phyloP scores from a whole-genome alignment of 2,888 invertebrate genomes.

The Biston stratarius region DNA sequence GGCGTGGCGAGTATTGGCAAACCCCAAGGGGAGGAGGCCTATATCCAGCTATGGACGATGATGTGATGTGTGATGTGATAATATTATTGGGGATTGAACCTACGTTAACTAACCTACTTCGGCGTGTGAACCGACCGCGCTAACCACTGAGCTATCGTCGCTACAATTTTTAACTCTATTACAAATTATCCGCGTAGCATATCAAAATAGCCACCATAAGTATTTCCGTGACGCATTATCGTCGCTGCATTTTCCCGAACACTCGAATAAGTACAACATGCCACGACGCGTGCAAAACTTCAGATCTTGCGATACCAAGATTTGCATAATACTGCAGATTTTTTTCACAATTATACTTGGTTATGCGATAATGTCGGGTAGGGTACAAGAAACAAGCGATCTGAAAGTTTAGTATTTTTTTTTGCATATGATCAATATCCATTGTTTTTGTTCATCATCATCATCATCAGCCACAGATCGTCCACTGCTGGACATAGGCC shows the following conservation, averaged over 20 bases:
- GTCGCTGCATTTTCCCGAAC: slow-evolving; percentile 48
- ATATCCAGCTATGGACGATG: too few species aligned
- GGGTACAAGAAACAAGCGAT: slow-evolving; percentile 47
- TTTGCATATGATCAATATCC: background rate
- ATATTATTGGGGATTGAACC: too few species aligned
- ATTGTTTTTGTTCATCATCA: too few species aligned
- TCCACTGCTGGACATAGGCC: too few species aligned
- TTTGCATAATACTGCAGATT: slow-evolving; percentile 84
- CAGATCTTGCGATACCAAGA: slow-evolving; percentile 69
- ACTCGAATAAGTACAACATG: slow-evolving; percentile 56
- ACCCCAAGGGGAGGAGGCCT: too few species aligned
- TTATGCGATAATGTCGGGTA: slow-evolving; percentile 62
- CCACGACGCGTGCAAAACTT: slow-evolving; percentile 62
- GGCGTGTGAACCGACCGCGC: too few species aligned
- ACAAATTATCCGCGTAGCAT: slow-evolving; percentile 10
- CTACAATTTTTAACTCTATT: too few species aligned
- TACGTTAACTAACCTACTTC: too few species aligned
- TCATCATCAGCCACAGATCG: too few species aligned
- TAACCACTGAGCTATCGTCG: too few species aligned
- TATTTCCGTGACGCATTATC: slow-evolving; percentile 33
- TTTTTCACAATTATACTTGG: slow-evolving; percentile 71
- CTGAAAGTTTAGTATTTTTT: background rate
- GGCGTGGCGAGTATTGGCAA: too few species aligned
- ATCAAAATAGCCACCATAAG: slow-evolving; percentile 26
- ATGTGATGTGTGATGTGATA: too few species aligned